Base-by-base conservation (phyloP, 1,140 invertebrate genomes). In the Drosophila quadrilineata region DNA sequence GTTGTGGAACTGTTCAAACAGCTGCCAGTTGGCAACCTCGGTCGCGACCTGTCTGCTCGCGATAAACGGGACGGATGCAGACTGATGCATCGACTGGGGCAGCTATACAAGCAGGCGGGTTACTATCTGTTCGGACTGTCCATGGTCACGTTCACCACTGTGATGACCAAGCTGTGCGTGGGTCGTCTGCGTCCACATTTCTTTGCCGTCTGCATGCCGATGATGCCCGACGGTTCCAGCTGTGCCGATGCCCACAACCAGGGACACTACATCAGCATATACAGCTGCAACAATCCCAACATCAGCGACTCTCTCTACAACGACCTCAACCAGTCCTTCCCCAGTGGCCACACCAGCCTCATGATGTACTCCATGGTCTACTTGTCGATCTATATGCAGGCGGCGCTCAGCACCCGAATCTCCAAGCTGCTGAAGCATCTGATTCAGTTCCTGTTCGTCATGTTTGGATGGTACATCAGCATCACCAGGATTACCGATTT, bases 151-250 rank as follows among this genome's bases (percentile, higher is more conserved):
- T 91, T 97, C 12, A 93, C 94, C 6, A 98, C 96, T 1, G 95
- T 98, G 72, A 93, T 98, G 66, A 95, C 94, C 6, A 99, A 98
- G 90, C 97, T 97, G 73, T 94, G 94, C 3, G 94, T 98, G 45
- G 98, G 98, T 5, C 92, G 97, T 35, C 90, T 98, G 38, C 90
- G 98, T 56, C 98, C 98, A 0, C 97, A 99, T 90, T 99, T 99
- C 91, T 93, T 96, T 69, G 91, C 92, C 57, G 92, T 95, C 0
- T 96, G 95, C 70, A 79, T 91, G 22, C 95, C 95, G 0, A 90
- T 92, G 67, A 79, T 94, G 24, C 28, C 66, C 17, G 88, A 89
- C 24, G 89, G 89, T 1, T 71, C 70, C 53, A 88, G 92, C 71
- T 95, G 94, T 69, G 80, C 68, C 4, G 69, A 91, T 8, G 73